Base-by-base conservation (phyloP, 1,140 invertebrate genomes). In the Eulimnadia texana region DNA sequence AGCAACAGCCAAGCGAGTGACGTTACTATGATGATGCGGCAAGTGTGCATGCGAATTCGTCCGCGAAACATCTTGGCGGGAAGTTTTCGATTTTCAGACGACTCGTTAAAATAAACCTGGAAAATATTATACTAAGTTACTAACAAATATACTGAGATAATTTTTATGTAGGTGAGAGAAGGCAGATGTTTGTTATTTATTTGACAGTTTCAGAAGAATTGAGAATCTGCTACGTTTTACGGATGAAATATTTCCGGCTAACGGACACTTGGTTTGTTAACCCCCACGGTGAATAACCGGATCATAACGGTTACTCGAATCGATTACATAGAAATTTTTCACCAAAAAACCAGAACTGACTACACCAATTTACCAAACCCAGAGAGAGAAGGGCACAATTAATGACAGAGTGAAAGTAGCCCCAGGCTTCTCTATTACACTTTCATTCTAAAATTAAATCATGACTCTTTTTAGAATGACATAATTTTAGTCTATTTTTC, bases 1-100 rank as follows among this genome's bases (percentile, higher is more conserved):
- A 98, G 79, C 66, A 97, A 78, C 68, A 97, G 85, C 94, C 94
- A 98, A 49, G 93, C 90, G 60, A 98, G 75, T 0, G 93, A 97
- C 62, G 94, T 97, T 65, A 92, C 77, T 64, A 97, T 75, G 66
- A 98, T 88, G 65, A 98, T 88, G 71, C 92, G 90, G 74, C 91
- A 96, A 60, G 90, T 93, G 73, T 93, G 90, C 75, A 90, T 86
- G 70, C 89, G 82, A 71, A 92, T 82, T 78, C 33, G 65, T 59
- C 58, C 61, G 24, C 56, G 50, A 22, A 64, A 56, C 62, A 65
- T 63, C 27, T 58, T n/a, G 33, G 24, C 56, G 13, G 20, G 33
- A 58, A n/a, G n/a, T 42, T 42, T 42, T 42, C 33, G 33, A 16
- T 42, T 6, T 9, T 9, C 33, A 6, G 16, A 6, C 16, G 33